Evolutionary conservation across 1,140 invertebrate species (phyloP).

Genomic region (Drosophila lacertosa): DNA sequence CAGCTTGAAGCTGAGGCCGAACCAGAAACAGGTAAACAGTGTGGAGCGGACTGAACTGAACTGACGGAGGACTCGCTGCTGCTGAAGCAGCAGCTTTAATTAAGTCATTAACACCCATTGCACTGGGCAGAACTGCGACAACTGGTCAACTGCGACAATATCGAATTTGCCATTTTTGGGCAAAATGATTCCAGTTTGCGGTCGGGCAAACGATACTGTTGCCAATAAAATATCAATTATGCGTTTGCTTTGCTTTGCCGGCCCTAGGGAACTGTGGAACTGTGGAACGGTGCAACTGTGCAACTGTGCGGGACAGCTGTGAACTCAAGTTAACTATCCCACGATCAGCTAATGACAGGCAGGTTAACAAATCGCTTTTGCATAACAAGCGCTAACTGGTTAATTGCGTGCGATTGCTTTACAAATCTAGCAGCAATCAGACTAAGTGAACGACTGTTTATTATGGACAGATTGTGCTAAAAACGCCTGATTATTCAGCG

Average conservation of each 20-base stretch:
- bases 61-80: slow-evolving; percentile 20
- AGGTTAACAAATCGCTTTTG: slow-evolving; percentile 41
- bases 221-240: slow-evolving; percentile 74
- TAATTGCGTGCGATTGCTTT: slow-evolving; percentile 73
- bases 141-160: slow-evolving; percentile 43
- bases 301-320: slow-evolving; percentile 18
- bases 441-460: slow-evolving; percentile 19
- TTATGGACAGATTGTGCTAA: slow-evolving; percentile 49
- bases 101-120: slow-evolving; percentile 81
- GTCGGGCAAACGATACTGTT: slow-evolving; percentile 65
- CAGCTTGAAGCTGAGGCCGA: neutral
- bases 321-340: slow-evolving; percentile 38
- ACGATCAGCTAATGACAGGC: slow-evolving; percentile 38
- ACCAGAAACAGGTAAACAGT: slow-evolving; percentile 22
- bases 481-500: slow-evolving; percentile 66
- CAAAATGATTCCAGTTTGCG: slow-evolving; percentile 63
- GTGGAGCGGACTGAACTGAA: slow-evolving; percentile 9
- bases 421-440: slow-evolving; percentile 22
- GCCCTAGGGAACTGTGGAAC: slow-evolving; percentile 5
- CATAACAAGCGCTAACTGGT: slow-evolving; percentile 79
- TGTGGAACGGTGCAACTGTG: slow-evolving; percentile 21
- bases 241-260: slow-evolving; percentile 1
- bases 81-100: slow-evolving; percentile 80
- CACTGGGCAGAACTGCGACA: too few relatives aligned
- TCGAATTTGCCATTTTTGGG: slow-evolving; percentile 78